A percentile compares a stretch with the other conserved stretches of the same genome.
phyloP scores from a whole-genome alignment of 2,888 invertebrate species.

The Lasioglossum leucozonium region DNA sequence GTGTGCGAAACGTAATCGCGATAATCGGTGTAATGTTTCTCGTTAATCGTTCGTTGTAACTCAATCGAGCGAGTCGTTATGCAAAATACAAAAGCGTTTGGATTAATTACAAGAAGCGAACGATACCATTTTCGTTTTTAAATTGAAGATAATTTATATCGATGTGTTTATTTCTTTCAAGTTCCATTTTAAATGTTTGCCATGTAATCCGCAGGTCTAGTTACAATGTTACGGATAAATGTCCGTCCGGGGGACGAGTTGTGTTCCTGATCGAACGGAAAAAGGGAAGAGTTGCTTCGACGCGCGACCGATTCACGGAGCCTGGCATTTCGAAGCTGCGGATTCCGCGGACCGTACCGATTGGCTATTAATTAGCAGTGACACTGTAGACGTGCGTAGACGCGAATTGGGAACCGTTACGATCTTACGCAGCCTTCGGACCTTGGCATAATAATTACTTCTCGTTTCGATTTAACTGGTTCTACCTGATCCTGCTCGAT shows the following conservation, averaged over 20 bases:
- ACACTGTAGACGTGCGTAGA: constrained; percentile 29
- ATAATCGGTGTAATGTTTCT: constrained; percentile 57
- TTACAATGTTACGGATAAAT: too few relatives aligned
- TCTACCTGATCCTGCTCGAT: constrained; percentile 35
- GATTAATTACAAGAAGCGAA: not conserved
- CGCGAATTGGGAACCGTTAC: constrained; percentile 61
- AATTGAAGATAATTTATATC: too few relatives aligned
- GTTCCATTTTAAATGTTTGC: too few relatives aligned
- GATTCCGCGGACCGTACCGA: not conserved
- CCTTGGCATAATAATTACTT: constrained; percentile 58
- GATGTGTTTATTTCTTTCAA: too few relatives aligned
- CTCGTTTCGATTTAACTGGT: constrained; percentile 42
- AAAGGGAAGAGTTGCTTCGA: constrained; percentile 6
- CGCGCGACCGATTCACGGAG: constrained; percentile 23
- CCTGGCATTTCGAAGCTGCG: not conserved
- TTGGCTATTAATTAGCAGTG: constrained; percentile 37
- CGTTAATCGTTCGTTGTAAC: constrained; percentile 63
- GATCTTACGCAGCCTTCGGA: constrained; percentile 34
- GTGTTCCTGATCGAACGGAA: not conserved
- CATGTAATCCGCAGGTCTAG: too few relatives aligned
- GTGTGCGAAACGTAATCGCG: constrained; percentile 51
- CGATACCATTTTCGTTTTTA: too few relatives aligned
- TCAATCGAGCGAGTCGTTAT: constrained; percentile 56
- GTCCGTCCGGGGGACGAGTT: not conserved
- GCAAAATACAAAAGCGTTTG: not conserved